A percentile compares a stretch with the other conserved stretches of the same genome.
Evolutionary conservation across 2,797 vertebrate genomes (phyloP).

Genomic region (Champsocephalus gunnari): DNA sequence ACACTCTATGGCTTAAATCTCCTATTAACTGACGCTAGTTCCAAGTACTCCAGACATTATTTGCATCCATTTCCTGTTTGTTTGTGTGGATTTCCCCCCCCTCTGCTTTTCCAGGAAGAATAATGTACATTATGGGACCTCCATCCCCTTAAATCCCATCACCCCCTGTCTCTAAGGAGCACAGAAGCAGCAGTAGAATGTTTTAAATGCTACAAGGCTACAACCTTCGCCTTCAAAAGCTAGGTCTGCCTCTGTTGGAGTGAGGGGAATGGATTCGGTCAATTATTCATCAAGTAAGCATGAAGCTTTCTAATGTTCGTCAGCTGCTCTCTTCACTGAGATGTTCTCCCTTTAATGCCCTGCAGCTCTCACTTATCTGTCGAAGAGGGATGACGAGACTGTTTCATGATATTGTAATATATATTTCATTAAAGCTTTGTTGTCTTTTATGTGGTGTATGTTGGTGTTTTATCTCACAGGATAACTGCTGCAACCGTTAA

Average conservation of each 20-base stretch:
- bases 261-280: conserved; percentile 70
- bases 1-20: conserved; percentile 13
- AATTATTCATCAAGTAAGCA: conserved; percentile 81
- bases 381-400: conserved; percentile 64
- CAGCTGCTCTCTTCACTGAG: conserved; percentile 46
- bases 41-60: conserved; percentile 25
- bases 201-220: conserved; percentile 51
- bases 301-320: conserved; percentile 69
- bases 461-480: conserved; percentile 65
- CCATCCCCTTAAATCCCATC: not conserved
- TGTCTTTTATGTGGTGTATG: conserved; percentile 55
- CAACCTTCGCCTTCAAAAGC: conserved; percentile 62
- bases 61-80: conserved; percentile 32
- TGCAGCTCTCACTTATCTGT: conserved; percentile 65
- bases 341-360: conserved; percentile 54
- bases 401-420: conserved; percentile 48
- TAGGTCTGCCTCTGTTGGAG: conserved; percentile 58
- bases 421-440: conserved; percentile 66
- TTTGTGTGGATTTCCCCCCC: not conserved
- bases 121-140: conserved; percentile 23
- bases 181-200: conserved; percentile 23
- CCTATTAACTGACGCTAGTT: conserved; percentile 35
- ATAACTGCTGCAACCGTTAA: conserved; percentile 61
- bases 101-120: conserved; percentile 25
- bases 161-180: conserved; percentile 28